These are phyloP conservation scores for Philopedon plagiatum DNA, from an alignment of 2,888 invertebrate genomes.

Conservation along the genomic window DNA sequence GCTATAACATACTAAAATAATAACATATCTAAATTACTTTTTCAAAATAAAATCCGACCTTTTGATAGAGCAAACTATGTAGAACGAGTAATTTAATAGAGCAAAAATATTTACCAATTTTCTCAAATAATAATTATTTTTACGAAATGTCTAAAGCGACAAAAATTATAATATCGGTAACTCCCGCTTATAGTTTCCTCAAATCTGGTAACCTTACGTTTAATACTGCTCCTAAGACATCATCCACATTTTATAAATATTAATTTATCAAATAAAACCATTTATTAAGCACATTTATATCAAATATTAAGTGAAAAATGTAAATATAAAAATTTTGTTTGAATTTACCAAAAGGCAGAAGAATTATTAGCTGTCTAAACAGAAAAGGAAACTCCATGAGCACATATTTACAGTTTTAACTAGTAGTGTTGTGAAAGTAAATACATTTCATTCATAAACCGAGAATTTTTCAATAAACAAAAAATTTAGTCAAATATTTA, in stretches of 20 bases:
- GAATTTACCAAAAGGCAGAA: slow-evolving; percentile 48
- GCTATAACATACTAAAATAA: no score
- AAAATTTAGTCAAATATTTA: slow-evolving; percentile 63
- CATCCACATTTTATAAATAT: neutral
- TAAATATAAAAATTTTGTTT: slow-evolving; percentile 37
- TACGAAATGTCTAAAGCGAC: no score
- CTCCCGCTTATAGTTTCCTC: no score
- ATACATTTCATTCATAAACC: slow-evolving; percentile 55
- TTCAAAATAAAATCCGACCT: no score
- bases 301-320: slow-evolving; percentile 37
- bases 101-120: no score
- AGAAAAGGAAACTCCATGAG: slow-evolving; percentile 41
- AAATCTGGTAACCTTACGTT: no score
- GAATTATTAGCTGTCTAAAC: slow-evolving; percentile 49
- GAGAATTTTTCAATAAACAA: slow-evolving; percentile 56
- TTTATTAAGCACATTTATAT: slow-evolving; percentile 30
- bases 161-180: no score
- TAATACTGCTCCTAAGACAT: no score
- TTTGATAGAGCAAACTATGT: no score
- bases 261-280: slow-evolving; percentile 6
- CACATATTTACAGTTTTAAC: slow-evolving; percentile 50
- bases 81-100: no score
- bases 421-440: slow-evolving; percentile 49
- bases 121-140: no score
- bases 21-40: no score